Percentiles rank a stretch among this genome's conserved stretches.
Conservation (phyloP, 1,140 invertebrate genomes). For the Asbolus verrucosus region DNA sequence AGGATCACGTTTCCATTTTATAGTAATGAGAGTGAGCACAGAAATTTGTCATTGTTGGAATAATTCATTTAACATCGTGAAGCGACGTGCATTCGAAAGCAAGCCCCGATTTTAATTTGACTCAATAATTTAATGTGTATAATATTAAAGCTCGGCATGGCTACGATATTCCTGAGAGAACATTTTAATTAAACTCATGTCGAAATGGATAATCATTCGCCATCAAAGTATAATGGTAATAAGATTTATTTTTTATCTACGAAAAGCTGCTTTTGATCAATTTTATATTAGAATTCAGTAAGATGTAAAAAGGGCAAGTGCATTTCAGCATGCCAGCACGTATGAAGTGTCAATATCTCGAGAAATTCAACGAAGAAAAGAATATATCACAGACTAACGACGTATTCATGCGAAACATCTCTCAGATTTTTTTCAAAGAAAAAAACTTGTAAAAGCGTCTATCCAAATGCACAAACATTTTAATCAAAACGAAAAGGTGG, state of each 20-base stretch:
- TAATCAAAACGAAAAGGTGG: slow-evolving; percentile 18
- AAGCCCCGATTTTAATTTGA: background rate
- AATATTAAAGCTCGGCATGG: slow-evolving; percentile 9
- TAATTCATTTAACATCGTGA: slow-evolving; percentile 22
- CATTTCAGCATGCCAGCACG: slow-evolving; percentile 19
- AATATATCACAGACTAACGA: slow-evolving; percentile 37
- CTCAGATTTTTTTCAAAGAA: slow-evolving; percentile 23
- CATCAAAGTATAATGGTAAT: background rate
- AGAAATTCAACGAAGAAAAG: slow-evolving; percentile 23
- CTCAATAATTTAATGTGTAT: slow-evolving; percentile 26
- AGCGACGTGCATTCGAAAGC: slow-evolving; percentile 15
- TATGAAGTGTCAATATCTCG: slow-evolving; percentile 35
- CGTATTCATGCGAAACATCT: slow-evolving; percentile 32
- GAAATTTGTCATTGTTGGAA: slow-evolving; percentile 25
- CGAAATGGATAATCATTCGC: background rate
- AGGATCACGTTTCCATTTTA: slow-evolving; percentile 1
- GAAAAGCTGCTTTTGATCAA: background rate
- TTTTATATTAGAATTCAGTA: background rate
- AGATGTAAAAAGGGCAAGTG: slow-evolving; percentile 22
- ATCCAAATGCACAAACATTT: slow-evolving; percentile 30
- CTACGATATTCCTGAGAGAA: background rate
- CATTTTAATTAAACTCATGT: slow-evolving; percentile 1
- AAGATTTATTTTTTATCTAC: background rate
- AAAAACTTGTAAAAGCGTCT: slow-evolving; percentile 14
- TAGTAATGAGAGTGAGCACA: slow-evolving; percentile 2